Conservation (phyloP, 2,797 vertebrate genomes). For the Thaleichthys pacificus region DNA sequence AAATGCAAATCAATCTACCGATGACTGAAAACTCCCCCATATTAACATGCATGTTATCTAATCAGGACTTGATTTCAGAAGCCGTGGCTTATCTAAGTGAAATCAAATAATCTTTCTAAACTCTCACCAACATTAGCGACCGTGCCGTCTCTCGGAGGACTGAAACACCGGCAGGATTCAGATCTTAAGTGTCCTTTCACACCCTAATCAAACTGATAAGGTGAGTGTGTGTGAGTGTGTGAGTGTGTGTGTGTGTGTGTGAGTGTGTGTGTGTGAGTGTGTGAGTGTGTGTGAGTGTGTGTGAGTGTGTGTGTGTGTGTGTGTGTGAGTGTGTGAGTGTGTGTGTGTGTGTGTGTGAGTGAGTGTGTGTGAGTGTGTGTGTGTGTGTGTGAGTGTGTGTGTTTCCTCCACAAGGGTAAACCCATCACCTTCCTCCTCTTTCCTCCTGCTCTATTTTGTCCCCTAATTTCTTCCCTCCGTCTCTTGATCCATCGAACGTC, state of each 20-base stretch:
- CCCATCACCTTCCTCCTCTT: too few species aligned
- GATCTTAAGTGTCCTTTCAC: constrained; percentile 77
- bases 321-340: constrained; percentile 20
- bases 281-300: constrained; percentile 19
- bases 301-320: not conserved
- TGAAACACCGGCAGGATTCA: constrained; percentile 62
- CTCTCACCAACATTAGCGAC: too few species aligned
- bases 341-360: constrained; percentile 13
- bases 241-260: constrained; percentile 20
- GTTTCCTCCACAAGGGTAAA: not conserved
- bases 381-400: constrained; percentile 16
- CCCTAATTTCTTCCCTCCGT: too few species aligned
- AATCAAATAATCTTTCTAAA: too few species aligned
- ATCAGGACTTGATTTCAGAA: constrained; percentile 23
- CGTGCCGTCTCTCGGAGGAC: constrained; percentile 16
- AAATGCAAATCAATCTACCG: too few species aligned
- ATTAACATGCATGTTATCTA: too few species aligned
- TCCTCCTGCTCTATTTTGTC: too few species aligned
- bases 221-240: constrained; percentile 26
- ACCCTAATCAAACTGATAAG: constrained; percentile 76
- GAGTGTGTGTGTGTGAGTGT: constrained; percentile 6
- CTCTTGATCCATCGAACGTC: not conserved
- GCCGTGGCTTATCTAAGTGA: constrained; percentile 11
- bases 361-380: constrained; percentile 15
- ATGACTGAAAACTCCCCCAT: too few species aligned